Conservation (phyloP, 53 echinoderm and acorn worm genomes). For the Stichopus horrens region DNA sequence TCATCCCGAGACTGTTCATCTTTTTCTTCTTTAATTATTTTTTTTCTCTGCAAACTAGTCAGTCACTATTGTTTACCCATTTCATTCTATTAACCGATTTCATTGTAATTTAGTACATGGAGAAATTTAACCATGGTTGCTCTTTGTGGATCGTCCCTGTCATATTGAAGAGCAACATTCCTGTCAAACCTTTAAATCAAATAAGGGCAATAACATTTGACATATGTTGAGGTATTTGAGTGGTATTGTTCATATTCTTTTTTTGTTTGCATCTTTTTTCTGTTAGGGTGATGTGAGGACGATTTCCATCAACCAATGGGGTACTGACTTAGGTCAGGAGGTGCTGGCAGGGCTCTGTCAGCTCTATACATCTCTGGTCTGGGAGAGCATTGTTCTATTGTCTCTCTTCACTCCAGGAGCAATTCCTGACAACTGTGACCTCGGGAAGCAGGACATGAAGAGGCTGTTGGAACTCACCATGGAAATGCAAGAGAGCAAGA, state of each 20-base stretch:
- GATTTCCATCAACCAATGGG: constrained; percentile 97
- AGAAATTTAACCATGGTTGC: too few relatives aligned
- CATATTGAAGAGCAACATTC: constrained; percentile 52
- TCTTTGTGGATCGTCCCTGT: too few relatives aligned
- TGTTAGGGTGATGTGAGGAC: constrained; percentile 93
- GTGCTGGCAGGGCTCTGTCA: constrained; percentile 85
- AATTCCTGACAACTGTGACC: constrained; percentile 87
- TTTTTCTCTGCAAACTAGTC: too few relatives aligned
- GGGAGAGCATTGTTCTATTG: constrained; percentile 96
- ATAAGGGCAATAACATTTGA: neutral
- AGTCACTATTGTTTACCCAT: too few relatives aligned
- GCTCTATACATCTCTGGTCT: constrained; percentile 96
- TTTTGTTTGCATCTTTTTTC: constrained; percentile 21
- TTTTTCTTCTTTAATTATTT: too few relatives aligned
- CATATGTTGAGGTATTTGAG: neutral
- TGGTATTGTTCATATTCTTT: neutral
- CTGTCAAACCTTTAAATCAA: neutral
- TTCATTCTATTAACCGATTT: too few relatives aligned
- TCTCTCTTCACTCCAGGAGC: constrained; percentile 94
- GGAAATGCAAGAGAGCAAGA: constrained; percentile 42
- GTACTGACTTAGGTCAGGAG: constrained; percentile 88
- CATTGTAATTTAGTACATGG: too few relatives aligned
- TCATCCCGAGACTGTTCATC: too few relatives aligned
- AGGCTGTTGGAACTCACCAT: constrained; percentile 61
- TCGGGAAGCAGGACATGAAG: constrained; percentile 90